Evolutionary conservation across 1,140 invertebrate genomes (phyloP), one percentile per base, ranked within the genome.

Genomic region (Drosophila nigromelanica): DNA sequence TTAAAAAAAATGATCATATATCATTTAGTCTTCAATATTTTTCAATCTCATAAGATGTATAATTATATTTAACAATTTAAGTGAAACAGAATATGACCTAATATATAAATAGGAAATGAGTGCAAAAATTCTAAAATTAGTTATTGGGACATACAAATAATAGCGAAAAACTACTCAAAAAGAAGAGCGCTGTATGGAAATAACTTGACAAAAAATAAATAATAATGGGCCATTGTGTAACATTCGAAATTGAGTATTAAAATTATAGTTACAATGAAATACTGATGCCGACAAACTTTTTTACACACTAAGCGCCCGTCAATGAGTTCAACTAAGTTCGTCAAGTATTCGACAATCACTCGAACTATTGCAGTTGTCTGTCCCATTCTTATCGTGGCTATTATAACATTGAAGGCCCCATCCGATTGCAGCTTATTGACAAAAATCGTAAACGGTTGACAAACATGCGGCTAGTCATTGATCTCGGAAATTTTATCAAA

Each of bases 371-470:
- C 18, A 45, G 62, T 39, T 67, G 54, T 66, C 69, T 72, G 15
- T 51, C 42, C 4, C 11, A 11, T 52, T 58, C 45, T 72, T 66
- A 72, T 72, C 61, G 35, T n/a, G 7, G 43, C n/a, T 39, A 14
- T 11, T 30, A 30, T 3, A 58, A 18, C n/a, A n/a, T n/a, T 55
- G 42, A 10, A 55, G 62, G 69, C 62, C 69, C 69, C 69, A 47
- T 50, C 56, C 14, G 30, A 52, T 14, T n/a, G 30, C 6, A 50
- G 18, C 51, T 42, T 30, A 56, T 39, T 37, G 43, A 52, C 39
- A 27, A 33, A 58, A 15, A 52, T 35, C 14, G 21, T 48, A 35
- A 35, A 24, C 4, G 10, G n/a, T 24, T 40, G 8, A 11, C 50
- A 33, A 24, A 18, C 12, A 4, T 18, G 15, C 12, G 52, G 15